A percentile compares a stretch with the other conserved stretches of the same genome.
phyloP scores from a whole-genome alignment of 2,797 vertebrate species.

The Anguilla obscura region DNA sequence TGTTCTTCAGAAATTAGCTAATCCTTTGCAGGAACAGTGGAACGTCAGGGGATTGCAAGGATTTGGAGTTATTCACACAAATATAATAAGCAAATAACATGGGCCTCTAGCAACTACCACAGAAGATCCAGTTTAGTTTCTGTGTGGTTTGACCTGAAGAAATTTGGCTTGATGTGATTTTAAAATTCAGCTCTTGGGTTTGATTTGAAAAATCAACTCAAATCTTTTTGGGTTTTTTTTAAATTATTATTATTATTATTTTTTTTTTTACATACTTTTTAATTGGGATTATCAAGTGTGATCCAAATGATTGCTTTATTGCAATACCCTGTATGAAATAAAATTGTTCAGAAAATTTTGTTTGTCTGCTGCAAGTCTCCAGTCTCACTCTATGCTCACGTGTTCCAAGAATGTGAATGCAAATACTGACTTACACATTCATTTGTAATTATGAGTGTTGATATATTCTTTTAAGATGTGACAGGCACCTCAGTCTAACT shows the following conservation, averaged over 20 bases:
- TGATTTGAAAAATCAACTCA: background rate
- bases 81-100: background rate
- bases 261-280: too few relatives aligned
- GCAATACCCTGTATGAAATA: too few relatives aligned
- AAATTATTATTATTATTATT: too few relatives aligned
- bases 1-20: too few relatives aligned
- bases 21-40: too few relatives aligned
- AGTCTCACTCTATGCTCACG: background rate
- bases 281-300: too few relatives aligned
- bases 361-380: background rate
- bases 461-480: background rate
- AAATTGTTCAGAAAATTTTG: background rate
- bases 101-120: background rate
- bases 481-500: background rate
- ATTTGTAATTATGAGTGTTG: background rate
- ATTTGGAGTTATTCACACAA: background rate
- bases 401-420: background rate
- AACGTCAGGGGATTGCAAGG: too few relatives aligned
- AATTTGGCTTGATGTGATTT: background rate
- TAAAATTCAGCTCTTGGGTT: background rate
- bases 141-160: background rate
- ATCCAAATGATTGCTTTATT: background rate
- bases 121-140: background rate
- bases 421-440: too few relatives aligned
- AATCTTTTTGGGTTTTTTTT: background rate